Evolutionary conservation across 2,797 vertebrate genomes (phyloP).

Genomic region (Neosalanx taihuensis): DNA sequence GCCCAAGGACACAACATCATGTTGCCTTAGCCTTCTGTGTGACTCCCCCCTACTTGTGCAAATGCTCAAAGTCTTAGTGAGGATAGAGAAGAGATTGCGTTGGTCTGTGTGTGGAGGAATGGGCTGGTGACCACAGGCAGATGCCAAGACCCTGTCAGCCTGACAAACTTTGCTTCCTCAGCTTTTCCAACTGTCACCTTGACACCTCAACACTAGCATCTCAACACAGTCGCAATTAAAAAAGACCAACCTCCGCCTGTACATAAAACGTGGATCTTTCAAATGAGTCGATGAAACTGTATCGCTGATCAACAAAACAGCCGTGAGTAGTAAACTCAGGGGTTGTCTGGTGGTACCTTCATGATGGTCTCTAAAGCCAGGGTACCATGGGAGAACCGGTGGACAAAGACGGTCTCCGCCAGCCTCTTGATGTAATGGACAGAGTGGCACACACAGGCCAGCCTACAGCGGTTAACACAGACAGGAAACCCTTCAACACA

Average conservation of each 20-base stretch:
- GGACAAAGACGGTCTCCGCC: constrained; percentile 74
- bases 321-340: neutral
- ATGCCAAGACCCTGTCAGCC: constrained; percentile 1
- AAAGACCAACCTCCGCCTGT: neutral
- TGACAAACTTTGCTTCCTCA: neutral
- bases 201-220: neutral
- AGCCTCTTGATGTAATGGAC: constrained; percentile 75
- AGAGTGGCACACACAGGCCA: constrained; percentile 75
- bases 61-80: too few relatives aligned
- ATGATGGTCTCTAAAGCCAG: constrained; percentile 65
- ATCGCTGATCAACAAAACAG: neutral
- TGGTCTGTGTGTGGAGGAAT: neutral
- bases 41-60: too few relatives aligned
- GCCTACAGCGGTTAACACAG: constrained; percentile 58
- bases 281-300: neutral
- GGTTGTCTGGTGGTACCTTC: constrained; percentile 53
- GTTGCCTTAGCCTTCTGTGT: too few relatives aligned
- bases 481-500: constrained; percentile 17
- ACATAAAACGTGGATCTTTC: neutral
- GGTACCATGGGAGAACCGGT: constrained; percentile 72
- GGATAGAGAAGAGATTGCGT: neutral
- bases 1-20: too few relatives aligned
- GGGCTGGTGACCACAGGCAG: neutral
- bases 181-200: neutral
- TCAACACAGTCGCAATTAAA: neutral